Evolutionary conservation across 2,888 invertebrate species (phyloP).

Genomic region (Epinotia demarniana): DNA sequence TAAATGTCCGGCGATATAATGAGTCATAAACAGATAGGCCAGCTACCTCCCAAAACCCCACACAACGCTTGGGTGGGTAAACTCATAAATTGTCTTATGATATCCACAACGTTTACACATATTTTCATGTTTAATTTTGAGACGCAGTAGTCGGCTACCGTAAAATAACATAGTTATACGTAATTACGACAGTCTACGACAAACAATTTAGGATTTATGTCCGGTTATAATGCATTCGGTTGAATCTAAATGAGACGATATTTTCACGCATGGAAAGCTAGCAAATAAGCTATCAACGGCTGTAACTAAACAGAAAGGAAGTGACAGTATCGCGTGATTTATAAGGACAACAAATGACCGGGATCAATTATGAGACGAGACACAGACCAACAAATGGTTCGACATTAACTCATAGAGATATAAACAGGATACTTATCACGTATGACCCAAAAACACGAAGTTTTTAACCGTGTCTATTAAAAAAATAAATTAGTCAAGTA

Average conservation of each 20-base stretch:
- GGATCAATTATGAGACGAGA: constrained; percentile 61
- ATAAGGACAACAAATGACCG: constrained; percentile 62
- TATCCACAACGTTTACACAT: constrained; percentile 57
- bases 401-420: constrained; percentile 8
- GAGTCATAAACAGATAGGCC: constrained; percentile 59
- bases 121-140: constrained; percentile 67
- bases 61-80: constrained; percentile 56
- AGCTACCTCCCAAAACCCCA: constrained; percentile 49
- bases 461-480: constrained; percentile 43
- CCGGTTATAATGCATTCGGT: constrained; percentile 63
- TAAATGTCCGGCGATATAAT: constrained; percentile 56
- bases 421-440: constrained; percentile 20
- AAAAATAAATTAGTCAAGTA: constrained; percentile 48
- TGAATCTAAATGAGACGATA: constrained; percentile 53
- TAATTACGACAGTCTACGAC: constrained; percentile 71
- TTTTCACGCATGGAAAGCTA: constrained; percentile 47
- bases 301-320: constrained; percentile 3
- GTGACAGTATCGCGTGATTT: constrained; percentile 52
- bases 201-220: constrained; percentile 75
- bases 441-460: constrained; percentile 28
- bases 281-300: constrained; percentile 28
- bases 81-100: constrained; percentile 60
- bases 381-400: constrained; percentile 50
- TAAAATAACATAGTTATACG: constrained; percentile 76
- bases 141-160: constrained; percentile 67